Percentiles rank a stretch among this genome's conserved stretches.
Evolutionary conservation across 2,113 vertebrate genomes (phyloP).

Genomic region (Nothocercus nigrocapillus): DNA sequence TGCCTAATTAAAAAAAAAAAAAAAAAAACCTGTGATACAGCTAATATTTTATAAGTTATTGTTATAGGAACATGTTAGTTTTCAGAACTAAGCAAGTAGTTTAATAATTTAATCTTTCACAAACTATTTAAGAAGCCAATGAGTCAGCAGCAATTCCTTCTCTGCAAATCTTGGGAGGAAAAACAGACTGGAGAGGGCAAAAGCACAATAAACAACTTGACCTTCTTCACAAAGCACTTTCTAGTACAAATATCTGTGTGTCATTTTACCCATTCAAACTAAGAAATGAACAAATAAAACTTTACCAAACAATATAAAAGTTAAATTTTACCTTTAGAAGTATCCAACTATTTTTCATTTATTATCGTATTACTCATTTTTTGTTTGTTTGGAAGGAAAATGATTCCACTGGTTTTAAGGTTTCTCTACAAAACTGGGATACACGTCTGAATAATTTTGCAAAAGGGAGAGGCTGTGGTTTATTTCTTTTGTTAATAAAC

Average conservation of each 20-base stretch:
- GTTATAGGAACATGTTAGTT: neutral
- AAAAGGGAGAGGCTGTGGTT: neutral
- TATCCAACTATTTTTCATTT: neutral
- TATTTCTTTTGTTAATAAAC: neutral
- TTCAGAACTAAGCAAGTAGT: neutral
- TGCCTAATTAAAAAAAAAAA: neutral
- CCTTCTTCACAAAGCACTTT: neutral
- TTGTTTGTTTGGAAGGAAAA: neutral
- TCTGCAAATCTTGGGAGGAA: neutral
- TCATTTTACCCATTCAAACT: neutral
- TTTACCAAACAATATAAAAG: neutral
- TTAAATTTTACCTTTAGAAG: neutral
- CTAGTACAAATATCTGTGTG: neutral
- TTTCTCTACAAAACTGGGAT: neutral
- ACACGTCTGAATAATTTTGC: neutral
- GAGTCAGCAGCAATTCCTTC: neutral
- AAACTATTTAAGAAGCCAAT: neutral
- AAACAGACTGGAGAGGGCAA: neutral
- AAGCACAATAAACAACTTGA: neutral
- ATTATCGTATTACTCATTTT: neutral
- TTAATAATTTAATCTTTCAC: neutral
- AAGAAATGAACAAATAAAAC: neutral
- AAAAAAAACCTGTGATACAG: neutral
- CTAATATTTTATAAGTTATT: neutral
- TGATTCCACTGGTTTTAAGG: neutral